Evolutionary conservation across 2,113 vertebrate genomes (phyloP).

Genomic region (Hepsetus odoe): DNA sequence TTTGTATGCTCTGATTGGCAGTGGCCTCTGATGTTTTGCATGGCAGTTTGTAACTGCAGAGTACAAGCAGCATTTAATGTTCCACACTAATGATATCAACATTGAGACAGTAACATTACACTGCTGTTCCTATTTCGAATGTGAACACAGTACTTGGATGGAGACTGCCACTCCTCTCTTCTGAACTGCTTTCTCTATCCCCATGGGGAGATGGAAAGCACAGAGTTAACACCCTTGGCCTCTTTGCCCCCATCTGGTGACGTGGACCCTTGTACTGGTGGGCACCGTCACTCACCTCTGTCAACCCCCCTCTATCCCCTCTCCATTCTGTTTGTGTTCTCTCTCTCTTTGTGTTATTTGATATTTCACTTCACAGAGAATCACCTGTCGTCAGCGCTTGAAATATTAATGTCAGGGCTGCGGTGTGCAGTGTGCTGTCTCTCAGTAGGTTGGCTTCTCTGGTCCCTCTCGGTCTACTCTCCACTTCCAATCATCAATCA

Average conservation of each 20-base stretch:
- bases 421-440: neutral
- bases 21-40: too few relatives aligned
- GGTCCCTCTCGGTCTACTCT: neutral
- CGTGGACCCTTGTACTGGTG: neutral
- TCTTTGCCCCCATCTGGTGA: neutral
- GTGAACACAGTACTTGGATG: too few relatives aligned
- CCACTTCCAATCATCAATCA: too few relatives aligned
- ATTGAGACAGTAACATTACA: too few relatives aligned
- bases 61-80: too few relatives aligned
- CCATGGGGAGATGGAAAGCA: neutral
- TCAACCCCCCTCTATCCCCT: neutral
- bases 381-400: conserved; percentile 31
- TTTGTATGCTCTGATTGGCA: too few relatives aligned
- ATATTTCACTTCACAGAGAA: conserved; percentile 32
- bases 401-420: conserved; percentile 28
- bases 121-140: too few relatives aligned
- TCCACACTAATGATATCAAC: too few relatives aligned
- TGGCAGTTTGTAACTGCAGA: too few relatives aligned
- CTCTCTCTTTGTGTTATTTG: neutral
- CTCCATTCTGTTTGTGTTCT: neutral
- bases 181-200: neutral
- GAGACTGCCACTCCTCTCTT: too few relatives aligned
- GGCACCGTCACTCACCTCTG: neutral
- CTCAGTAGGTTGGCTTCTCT: conserved; percentile 3
- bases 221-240: neutral